Evolutionary conservation across 2,113 vertebrate genomes (phyloP).

Genomic region (Pseudorectes ferrugineus): DNA sequence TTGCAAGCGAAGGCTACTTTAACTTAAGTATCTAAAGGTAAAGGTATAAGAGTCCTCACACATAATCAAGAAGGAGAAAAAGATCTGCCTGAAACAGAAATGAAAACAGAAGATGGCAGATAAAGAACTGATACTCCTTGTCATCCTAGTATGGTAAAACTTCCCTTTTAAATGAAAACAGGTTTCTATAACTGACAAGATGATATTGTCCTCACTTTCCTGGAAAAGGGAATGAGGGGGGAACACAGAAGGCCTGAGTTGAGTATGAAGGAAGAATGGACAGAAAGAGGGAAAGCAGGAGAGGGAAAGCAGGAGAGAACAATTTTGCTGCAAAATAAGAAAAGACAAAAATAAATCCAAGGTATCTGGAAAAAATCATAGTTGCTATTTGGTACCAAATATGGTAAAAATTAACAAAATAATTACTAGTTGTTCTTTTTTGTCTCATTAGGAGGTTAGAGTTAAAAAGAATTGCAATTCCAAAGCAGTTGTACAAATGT

Average conservation of each 20-base stretch:
- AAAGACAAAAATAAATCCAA: background rate
- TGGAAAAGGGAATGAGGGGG: background rate
- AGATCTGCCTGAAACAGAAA: background rate
- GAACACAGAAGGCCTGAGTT: background rate
- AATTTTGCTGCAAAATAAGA: background rate
- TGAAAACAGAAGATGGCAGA: background rate
- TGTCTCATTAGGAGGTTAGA: background rate
- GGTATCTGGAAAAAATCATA: background rate
- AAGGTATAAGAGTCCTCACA: background rate
- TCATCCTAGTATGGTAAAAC: background rate
- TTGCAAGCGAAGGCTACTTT: background rate
- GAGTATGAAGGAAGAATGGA: background rate
- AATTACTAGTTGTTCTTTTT: background rate
- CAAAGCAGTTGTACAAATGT: background rate
- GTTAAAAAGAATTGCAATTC: background rate
- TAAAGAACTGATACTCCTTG: constrained; percentile 8
- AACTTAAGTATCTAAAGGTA: background rate
- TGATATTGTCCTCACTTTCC: background rate
- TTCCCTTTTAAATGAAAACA: constrained; percentile 12
- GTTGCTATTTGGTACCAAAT: background rate
- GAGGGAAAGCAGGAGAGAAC: background rate
- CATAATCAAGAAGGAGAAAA: background rate
- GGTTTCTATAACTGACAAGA: background rate
- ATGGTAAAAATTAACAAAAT: background rate
- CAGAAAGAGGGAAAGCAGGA: background rate